Base-by-base conservation (phyloP, 2,888 invertebrate genomes). In the Drosophila mercatorum region DNA sequence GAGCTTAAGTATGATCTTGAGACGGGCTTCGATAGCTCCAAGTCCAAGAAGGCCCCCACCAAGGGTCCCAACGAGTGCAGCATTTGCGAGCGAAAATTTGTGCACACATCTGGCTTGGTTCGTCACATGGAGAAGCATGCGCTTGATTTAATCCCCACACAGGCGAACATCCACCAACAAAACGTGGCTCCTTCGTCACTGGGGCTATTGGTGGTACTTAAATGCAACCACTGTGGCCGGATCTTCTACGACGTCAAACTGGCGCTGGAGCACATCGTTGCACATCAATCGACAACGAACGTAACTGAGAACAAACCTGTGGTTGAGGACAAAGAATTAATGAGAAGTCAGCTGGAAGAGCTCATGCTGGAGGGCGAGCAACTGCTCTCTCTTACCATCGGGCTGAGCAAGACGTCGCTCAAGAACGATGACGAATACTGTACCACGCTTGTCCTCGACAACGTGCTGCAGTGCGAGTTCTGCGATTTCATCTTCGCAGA, bases 401-500 rank as follows among this genome's bases (percentile, higher is more conserved):
- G 80, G 3, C 79, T 83, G 2, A 75, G 80, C 3, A 83, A 83
- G 51, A 52, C 78, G 5, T 40, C 64, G 10, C n/a, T 47, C 22
- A 17, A 49, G 43, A 41, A 17, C 14, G 55, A 58, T 14, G 10
- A 38, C 8, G 58, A 70, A 5, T 49, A 61, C 3, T 87, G 76
- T 0, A 43, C 59, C 34, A 78, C 91, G 78, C 76, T 91, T 1
- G 85, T 92, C 3, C 60, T 92, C 14, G 83, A 83, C 57, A 91
- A 91, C 38, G 87, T 95, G 6, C 90, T 94, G 38, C 95, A 95
- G 82, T 95, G 95, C 72, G 95, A 95, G 88, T 95, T 94, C 81
- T 95, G 95, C 80, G 95, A 95, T 78, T 93, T 93, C 47, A 93
- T 94, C 0, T 95, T 94, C 78, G 93, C 94, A 0, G 94, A 95